Evolutionary conservation across 2,113 vertebrate genomes (phyloP).

Genomic region (Tragelaphus imberbis): DNA sequence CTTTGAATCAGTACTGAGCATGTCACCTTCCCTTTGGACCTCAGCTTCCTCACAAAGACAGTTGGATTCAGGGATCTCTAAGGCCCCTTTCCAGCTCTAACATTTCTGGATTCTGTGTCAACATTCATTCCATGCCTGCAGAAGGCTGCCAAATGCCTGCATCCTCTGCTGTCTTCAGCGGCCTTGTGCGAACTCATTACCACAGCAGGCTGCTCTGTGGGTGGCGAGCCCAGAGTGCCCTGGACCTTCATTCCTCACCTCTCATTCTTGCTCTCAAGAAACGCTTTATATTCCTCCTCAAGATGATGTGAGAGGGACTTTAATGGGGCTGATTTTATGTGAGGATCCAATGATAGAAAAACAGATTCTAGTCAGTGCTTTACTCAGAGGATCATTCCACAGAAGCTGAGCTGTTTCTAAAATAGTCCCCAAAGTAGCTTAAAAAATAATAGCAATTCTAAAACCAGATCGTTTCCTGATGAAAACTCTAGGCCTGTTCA

Average conservation of each 20-base stretch:
- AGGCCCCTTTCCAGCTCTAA: neutral
- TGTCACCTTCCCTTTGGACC: neutral
- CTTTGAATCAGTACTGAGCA: rapidly evolving
- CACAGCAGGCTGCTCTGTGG: neutral
- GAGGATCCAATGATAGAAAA: constrained; percentile 36
- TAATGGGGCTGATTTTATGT: constrained; percentile 24
- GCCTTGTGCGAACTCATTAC: neutral
- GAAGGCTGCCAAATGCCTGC: neutral
- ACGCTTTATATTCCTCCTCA: neutral
- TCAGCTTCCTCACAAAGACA: neutral
- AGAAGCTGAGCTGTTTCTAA: constrained; percentile 61
- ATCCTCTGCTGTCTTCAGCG: neutral
- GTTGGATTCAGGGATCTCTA: neutral
- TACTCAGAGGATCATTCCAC: constrained; percentile 44
- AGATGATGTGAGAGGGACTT: neutral
- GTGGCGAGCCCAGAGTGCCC: neutral
- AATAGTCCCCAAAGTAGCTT: constrained; percentile 66
- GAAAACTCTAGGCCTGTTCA: constrained; percentile 56
- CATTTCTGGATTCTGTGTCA: neutral
- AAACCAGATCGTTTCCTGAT: constrained; percentile 70
- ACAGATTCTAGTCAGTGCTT: constrained; percentile 47
- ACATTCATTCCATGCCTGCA: neutral
- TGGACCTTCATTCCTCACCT: neutral
- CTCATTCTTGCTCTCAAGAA: neutral
- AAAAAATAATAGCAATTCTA: constrained; percentile 69